A percentile compares a stretch with the other conserved stretches of the same genome.
Evolutionary conservation across 2,797 vertebrate genomes (phyloP).

Genomic region (Poecilia picta): DNA sequence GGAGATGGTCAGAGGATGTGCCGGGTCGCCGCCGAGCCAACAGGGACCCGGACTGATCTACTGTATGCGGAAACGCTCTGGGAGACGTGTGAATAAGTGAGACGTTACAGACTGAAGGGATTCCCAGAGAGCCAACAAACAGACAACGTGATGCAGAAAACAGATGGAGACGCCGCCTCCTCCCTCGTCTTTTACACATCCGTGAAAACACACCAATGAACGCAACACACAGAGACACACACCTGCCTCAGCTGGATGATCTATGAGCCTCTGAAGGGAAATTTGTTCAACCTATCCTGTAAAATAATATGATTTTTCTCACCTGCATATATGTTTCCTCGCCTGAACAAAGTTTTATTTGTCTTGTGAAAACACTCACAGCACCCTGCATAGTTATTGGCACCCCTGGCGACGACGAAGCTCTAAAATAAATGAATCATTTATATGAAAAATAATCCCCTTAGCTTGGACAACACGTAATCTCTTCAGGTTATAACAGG

Average conservation of each 20-base stretch:
- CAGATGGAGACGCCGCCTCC: constrained; percentile 75
- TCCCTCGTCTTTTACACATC: constrained; percentile 30
- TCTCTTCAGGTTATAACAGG: not conserved
- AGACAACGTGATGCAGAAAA: constrained; percentile 80
- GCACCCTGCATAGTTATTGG: not conserved
- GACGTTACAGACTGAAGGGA: constrained; percentile 82
- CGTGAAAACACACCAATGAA: constrained; percentile 24
- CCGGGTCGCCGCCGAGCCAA: constrained; percentile 52
- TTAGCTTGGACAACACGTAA: not conserved
- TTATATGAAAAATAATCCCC: not conserved
- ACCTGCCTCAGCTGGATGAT: constrained; percentile 67
- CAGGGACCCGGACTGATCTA: constrained; percentile 34
- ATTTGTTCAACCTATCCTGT: constrained; percentile 66
- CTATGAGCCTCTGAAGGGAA: constrained; percentile 58
- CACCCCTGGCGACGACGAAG: not conserved
- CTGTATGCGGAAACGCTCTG: constrained; percentile 27
- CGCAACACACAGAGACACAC: constrained; percentile 40
- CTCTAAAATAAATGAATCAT: not conserved
- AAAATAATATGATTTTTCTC: constrained; percentile 70
- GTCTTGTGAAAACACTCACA: constrained; percentile 42
- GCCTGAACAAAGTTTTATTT: constrained; percentile 32
- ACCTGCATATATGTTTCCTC: constrained; percentile 58
- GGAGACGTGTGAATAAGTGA: constrained; percentile 81
- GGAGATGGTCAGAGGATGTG: constrained; percentile 42
- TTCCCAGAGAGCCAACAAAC: constrained; percentile 78